Conservation (phyloP, 2,888 invertebrate genomes). For the Nymphalis polychloros region DNA sequence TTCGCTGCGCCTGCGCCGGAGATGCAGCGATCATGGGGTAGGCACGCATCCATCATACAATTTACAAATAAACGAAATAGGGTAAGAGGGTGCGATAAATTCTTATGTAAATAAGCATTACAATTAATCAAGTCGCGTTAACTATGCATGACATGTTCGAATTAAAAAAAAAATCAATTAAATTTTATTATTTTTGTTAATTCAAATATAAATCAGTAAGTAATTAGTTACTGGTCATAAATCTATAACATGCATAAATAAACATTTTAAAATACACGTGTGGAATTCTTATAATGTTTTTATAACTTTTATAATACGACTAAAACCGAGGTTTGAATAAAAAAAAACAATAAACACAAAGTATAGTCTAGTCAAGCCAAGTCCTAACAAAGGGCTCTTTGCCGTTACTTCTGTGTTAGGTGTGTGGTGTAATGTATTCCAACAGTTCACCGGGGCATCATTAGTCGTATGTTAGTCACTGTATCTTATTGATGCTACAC, state of each 20-base stretch:
- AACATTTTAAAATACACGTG: too few species aligned
- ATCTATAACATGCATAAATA: too few species aligned
- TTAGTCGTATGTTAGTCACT: conserved; percentile 61
- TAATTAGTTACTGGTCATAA: too few species aligned
- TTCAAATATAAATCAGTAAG: too few species aligned
- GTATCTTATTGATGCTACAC: conserved; percentile 58
- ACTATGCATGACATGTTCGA: conserved; percentile 27
- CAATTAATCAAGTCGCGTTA: conserved; percentile 25
- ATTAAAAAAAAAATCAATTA: background rate
- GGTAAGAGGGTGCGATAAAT: conserved; percentile 33
- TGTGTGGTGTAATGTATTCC: conserved; percentile 46
- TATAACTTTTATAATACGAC: too few species aligned
- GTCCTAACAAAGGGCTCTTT: conserved; percentile 28
- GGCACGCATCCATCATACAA: conserved; percentile 32
- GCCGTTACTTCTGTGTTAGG: conserved; percentile 33
- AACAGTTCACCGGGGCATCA: conserved; percentile 48
- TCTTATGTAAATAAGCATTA: conserved; percentile 33
- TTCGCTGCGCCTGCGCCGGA: conserved; percentile 40
- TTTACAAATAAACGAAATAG: conserved; percentile 23
- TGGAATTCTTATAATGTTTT: too few species aligned
- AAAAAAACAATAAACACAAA: conserved; percentile 11
- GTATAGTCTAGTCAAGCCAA: conserved; percentile 4
- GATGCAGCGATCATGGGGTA: conserved; percentile 28
- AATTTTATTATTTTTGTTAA: too few species aligned
- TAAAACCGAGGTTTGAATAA: too few species aligned